A percentile compares a stretch with the other conserved stretches of the same genome.
Conservation (phyloP, 2,888 invertebrate genomes). For the Conistra vaccinii region DNA sequence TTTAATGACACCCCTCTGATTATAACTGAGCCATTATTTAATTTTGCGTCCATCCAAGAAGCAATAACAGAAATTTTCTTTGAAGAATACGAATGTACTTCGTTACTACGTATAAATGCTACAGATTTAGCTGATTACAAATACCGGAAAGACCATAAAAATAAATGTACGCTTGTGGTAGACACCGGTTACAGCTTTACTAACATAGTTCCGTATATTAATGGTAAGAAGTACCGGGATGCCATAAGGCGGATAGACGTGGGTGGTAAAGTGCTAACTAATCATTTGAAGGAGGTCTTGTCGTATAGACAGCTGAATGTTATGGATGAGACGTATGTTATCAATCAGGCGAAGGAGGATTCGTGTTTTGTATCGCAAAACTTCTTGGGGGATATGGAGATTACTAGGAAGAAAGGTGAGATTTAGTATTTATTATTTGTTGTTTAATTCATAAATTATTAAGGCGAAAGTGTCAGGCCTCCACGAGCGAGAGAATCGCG, state of each 20-base stretch:
- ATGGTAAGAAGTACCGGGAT: constrained; percentile 92
- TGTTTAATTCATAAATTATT: no score
- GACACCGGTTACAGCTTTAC: constrained; percentile 99
- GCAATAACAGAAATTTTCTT: constrained; percentile 98
- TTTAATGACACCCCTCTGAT: constrained; percentile 95
- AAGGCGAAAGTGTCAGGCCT: no score
- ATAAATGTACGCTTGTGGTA: constrained; percentile 95
- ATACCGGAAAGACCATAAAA: constrained; percentile 89
- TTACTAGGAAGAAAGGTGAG: constrained; percentile 89
- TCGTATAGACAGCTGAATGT: constrained; percentile 99
- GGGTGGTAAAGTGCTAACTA: constrained; percentile 99
- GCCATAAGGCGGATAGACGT: constrained; percentile 97
- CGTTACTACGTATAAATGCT: constrained; percentile 95
- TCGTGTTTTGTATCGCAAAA: constrained; percentile 97
- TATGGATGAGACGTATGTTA: constrained; percentile 99
- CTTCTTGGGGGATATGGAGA: constrained; percentile 95
- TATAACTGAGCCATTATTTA: constrained; percentile 98
- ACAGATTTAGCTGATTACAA: constrained; percentile 95
- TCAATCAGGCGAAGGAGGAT: constrained; percentile 99
- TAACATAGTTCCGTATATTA: constrained; percentile 97
- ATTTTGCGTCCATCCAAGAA: constrained; percentile 98
- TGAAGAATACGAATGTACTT: constrained; percentile 98
- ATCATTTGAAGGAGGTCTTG: constrained; percentile 99
- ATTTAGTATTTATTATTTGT: no score
- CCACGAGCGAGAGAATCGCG: no score